Conservation (phyloP, 1,140 invertebrate species). For the Drosophila santomea region DNA sequence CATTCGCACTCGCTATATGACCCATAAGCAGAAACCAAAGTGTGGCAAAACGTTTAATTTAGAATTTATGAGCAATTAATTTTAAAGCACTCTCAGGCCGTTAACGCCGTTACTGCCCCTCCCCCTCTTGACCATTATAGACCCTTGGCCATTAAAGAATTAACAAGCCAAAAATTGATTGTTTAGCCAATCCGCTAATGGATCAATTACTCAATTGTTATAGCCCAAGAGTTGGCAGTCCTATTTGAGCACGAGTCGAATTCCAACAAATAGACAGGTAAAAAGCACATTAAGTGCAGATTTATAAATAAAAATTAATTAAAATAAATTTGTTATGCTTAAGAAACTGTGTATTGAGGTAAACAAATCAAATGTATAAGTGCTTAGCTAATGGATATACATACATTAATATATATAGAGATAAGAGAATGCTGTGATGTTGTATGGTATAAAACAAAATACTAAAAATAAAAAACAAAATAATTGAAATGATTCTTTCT, state of each 20-base stretch:
- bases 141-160: constrained; percentile 43
- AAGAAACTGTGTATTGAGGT: not conserved
- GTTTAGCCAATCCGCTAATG: constrained; percentile 57
- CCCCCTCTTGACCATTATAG: too few relatives aligned
- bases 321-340: constrained; percentile 1
- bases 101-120: constrained; percentile 13
- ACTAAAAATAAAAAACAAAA: not conserved
- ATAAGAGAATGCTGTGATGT: not conserved
- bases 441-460: not conserved
- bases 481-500: too few relatives aligned
- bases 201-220: constrained; percentile 69
- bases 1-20: constrained; percentile 52
- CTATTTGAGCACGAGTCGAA: constrained; percentile 15
- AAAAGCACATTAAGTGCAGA: constrained; percentile 7
- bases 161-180: constrained; percentile 66
- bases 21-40: constrained; percentile 75
- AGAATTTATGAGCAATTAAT: constrained; percentile 83
- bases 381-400: not conserved
- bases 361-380: not conserved
- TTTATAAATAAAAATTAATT: not conserved
- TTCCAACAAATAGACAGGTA: not conserved
- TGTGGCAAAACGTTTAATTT: constrained; percentile 82
- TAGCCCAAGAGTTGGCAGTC: constrained; percentile 39
- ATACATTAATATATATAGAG: too few relatives aligned
- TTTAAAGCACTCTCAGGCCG: constrained; percentile 63